Evolutionary conservation across 2,113 vertebrate species (phyloP).

Genomic region (Oostethus manadensis): DNA sequence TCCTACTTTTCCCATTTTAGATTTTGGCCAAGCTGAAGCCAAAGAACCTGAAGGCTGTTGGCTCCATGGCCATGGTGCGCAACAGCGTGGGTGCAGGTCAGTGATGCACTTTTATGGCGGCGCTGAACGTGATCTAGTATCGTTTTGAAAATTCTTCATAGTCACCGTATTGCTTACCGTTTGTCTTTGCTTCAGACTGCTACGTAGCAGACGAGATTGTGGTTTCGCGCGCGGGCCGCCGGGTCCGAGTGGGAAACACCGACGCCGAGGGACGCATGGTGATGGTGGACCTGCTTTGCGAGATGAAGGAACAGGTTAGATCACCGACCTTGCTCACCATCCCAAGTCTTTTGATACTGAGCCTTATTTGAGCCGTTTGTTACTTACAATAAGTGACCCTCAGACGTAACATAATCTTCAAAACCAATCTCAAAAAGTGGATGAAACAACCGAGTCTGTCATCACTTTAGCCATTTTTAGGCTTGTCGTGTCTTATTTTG

Average conservation of each 20-base stretch:
- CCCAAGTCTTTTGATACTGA: not conserved
- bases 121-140: not conserved
- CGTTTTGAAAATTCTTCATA: not conserved
- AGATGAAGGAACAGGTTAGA: slow-evolving; percentile 78
- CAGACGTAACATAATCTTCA: no score
- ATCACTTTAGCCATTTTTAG: no score
- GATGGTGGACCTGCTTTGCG: slow-evolving; percentile 78
- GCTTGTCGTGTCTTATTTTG: no score
- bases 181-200: slow-evolving; percentile 63
- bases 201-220: slow-evolving; percentile 77
- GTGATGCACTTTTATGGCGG: slow-evolving; percentile 1
- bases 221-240: slow-evolving; percentile 69
- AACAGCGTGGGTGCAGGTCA: slow-evolving; percentile 79
- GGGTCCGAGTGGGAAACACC: slow-evolving; percentile 77
- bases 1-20: slow-evolving; percentile 38
- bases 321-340: no score
- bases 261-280: slow-evolving; percentile 80
- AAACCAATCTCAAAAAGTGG: no score
- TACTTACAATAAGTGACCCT: no score
- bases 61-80: slow-evolving; percentile 77
- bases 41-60: slow-evolving; percentile 71
- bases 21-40: slow-evolving; percentile 72
- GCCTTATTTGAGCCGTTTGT: no score
- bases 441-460: no score
- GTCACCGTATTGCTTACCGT: not conserved